Percentiles rank a stretch among this genome's conserved stretches.
phyloP scores from a whole-genome alignment of 2,888 invertebrate genomes.

The Spisula subtruncata region DNA sequence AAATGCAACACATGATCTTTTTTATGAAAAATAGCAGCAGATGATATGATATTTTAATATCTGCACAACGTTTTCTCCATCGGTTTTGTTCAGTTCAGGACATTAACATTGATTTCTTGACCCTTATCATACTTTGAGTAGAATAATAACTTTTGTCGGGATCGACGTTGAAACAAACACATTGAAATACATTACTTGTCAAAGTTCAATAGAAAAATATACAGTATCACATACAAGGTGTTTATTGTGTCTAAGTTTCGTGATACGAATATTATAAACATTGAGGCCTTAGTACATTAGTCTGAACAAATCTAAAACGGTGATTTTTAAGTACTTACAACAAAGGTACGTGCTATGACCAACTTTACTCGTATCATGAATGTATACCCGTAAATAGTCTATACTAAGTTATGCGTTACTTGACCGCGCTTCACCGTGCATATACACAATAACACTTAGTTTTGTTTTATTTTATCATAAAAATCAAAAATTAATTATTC shows the following conservation, averaged over 20 bases:
- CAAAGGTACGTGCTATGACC: slow-evolving; percentile 2
- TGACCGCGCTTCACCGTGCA: neutral
- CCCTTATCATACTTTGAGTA: no score
- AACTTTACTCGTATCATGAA: neutral
- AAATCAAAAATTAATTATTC: neutral
- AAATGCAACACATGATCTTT: no score
- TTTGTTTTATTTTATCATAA: neutral
- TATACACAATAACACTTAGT: neutral
- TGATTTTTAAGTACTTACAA: neutral
- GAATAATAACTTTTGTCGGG: no score
- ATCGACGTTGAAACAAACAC: no score
- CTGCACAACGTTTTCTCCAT: no score
- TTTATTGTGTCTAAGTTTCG: neutral
- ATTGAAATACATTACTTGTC: no score
- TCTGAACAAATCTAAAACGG: neutral
- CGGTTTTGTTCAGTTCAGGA: no score
- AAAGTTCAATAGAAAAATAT: neutral
- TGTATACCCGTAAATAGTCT: neutral
- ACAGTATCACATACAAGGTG: neutral
- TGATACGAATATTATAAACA: neutral
- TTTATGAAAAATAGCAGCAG: no score
- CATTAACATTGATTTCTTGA: no score
- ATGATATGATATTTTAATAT: no score
- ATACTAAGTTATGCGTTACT: neutral
- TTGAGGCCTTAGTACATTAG: neutral